A percentile compares a stretch with the other conserved stretches of the same genome.
phyloP scores from a whole-genome alignment of 2,797 vertebrate genomes.

The Poliocrania exsul region DNA sequence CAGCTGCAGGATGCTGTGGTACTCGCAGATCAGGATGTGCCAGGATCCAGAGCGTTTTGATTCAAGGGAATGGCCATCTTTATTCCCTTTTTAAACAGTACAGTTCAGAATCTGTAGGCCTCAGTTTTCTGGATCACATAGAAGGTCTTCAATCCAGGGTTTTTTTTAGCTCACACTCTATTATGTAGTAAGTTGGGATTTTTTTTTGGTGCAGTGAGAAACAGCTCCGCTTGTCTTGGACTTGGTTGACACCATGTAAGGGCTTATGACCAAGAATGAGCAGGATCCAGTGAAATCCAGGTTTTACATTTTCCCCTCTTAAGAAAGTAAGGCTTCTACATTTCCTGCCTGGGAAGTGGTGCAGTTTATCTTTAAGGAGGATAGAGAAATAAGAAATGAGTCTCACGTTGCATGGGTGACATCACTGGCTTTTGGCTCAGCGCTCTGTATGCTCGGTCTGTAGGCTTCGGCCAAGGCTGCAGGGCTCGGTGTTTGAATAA shows the following conservation, averaged over 20 bases:
- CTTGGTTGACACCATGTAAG: neutral
- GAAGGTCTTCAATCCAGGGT: neutral
- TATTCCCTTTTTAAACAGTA: neutral
- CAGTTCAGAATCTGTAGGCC: neutral
- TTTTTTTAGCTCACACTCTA: neutral
- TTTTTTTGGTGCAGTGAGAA: slow-evolving; percentile 34
- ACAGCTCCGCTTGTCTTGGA: neutral
- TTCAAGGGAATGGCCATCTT: neutral
- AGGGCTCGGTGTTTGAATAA: slow-evolving; percentile 76
- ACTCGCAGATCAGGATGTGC: neutral
- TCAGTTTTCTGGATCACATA: neutral
- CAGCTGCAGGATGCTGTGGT: neutral
- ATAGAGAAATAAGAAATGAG: slow-evolving; percentile 88
- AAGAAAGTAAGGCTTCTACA: slow-evolving; percentile 56
- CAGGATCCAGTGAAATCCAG: slow-evolving; percentile 32
- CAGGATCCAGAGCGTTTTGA: neutral
- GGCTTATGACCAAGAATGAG: neutral
- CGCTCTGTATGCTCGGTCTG: slow-evolving; percentile 76
- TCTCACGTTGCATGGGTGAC: slow-evolving; percentile 90
- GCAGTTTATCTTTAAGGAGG: slow-evolving; percentile 88
- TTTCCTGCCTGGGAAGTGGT: slow-evolving; percentile 71
- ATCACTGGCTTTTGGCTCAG: slow-evolving; percentile 86
- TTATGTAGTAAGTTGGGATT: neutral
- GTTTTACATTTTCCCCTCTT: slow-evolving; percentile 46
- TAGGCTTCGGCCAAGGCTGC: slow-evolving; percentile 82